These are phyloP conservation scores for Caenorhabditis drosophilae DNA, from an alignment of 2,888 invertebrate species.

Conservation along the genomic window DNA sequence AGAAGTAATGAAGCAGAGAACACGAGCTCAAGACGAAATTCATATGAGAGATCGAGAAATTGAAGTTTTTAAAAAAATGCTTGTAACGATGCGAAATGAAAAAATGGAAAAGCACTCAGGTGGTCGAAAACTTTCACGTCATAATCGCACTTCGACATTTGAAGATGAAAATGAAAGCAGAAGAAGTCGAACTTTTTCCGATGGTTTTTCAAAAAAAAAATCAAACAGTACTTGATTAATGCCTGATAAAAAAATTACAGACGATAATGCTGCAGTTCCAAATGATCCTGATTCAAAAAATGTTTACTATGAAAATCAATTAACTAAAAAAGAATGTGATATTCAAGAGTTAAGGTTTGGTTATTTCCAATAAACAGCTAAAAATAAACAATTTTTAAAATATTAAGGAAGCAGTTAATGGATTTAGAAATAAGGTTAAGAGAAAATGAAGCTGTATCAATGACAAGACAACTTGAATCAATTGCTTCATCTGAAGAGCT, in stretches of 20 bases:
- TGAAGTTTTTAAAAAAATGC: constrained; percentile 33
- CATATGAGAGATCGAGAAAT: constrained; percentile 28
- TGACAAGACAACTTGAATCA: constrained; percentile 31
- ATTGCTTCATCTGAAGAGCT: constrained; percentile 22
- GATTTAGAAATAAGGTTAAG: constrained; percentile 33
- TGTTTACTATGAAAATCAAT: constrained; percentile 36
- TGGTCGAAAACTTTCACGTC: constrained; percentile 18
- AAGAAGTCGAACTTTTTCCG: constrained; percentile 30
- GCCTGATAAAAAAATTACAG: neutral
- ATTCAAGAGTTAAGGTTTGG: constrained; percentile 29
- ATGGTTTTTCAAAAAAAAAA: too few relatives aligned
- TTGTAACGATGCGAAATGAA: constrained; percentile 26
- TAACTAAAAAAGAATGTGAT: constrained; percentile 34
- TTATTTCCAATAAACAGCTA: neutral
- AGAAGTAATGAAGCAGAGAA: constrained; percentile 22
- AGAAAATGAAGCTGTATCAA: constrained; percentile 27
- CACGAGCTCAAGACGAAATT: constrained; percentile 25
- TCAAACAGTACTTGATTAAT: neutral
- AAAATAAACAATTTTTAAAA: constrained; percentile 4
- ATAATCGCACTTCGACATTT: constrained; percentile 22
- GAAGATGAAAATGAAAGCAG: constrained; percentile 20
- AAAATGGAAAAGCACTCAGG: constrained; percentile 23
- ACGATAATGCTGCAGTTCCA: constrained; percentile 22
- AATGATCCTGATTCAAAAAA: constrained; percentile 37
- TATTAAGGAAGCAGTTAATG: constrained; percentile 32